Evolutionary conservation across 1,140 invertebrate species (phyloP).

Genomic region (Dryas iulia): DNA sequence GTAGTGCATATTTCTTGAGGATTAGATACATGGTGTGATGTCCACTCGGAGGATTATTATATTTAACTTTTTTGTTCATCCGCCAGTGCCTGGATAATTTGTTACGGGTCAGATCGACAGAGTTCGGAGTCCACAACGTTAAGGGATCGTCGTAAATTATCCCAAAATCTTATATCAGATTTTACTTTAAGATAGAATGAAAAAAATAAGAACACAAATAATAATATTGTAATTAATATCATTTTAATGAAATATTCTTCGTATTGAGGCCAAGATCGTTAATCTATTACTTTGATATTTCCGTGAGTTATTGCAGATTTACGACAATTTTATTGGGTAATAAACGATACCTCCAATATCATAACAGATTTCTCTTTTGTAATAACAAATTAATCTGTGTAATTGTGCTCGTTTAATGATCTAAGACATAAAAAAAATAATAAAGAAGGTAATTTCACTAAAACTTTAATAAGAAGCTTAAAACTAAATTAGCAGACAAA

Average conservation of each 20-base stretch:
- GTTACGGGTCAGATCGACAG: too few species aligned
- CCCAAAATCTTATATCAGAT: too few species aligned
- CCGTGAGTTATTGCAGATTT: constrained; percentile 1
- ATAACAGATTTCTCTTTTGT: neutral
- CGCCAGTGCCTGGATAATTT: too few species aligned
- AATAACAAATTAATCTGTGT: neutral
- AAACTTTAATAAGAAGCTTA: too few species aligned
- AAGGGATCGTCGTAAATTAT: too few species aligned
- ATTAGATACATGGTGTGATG: too few species aligned
- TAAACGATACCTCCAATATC: neutral
- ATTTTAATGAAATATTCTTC: neutral
- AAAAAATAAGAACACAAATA: neutral
- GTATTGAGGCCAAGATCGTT: neutral
- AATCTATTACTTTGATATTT: neutral
- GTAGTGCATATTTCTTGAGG: too few species aligned
- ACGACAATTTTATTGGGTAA: neutral
- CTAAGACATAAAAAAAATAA: neutral
- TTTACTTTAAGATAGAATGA: too few species aligned
- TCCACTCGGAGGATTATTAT: too few species aligned
- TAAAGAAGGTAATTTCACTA: neutral
- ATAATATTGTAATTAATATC: neutral
- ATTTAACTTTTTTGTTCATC: too few species aligned
- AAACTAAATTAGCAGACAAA: too few species aligned
- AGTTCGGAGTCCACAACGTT: too few species aligned
- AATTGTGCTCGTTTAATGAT: neutral